A percentile compares a stretch with the other conserved stretches of the same genome.
These are phyloP conservation scores for Cantharis nigra DNA, from an alignment of 2,888 invertebrate species.

Conservation along the genomic window DNA sequence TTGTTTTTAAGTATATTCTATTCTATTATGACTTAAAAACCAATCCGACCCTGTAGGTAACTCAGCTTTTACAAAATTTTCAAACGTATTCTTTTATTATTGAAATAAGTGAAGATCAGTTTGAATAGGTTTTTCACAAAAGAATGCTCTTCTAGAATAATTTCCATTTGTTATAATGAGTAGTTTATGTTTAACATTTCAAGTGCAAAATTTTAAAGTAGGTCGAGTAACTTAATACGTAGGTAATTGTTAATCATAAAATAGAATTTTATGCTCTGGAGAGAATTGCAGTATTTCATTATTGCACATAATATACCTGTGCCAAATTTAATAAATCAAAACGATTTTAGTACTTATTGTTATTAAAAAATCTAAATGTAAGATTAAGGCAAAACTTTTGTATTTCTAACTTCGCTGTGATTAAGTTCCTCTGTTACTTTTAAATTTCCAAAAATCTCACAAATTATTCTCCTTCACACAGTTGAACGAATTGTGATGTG, in stretches of 20 bases:
- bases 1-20: no score
- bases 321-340: no score
- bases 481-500: no score
- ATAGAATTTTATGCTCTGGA: not conserved
- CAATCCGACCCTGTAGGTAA: not conserved
- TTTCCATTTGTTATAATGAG: not conserved
- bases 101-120: not conserved
- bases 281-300: not conserved
- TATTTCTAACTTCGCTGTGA: no score
- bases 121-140: not conserved
- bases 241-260: not conserved
- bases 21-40: no score
- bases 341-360: no score
- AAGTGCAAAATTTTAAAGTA: not conserved
- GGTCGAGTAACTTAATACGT: not conserved
- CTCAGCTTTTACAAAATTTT: not conserved
- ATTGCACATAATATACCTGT: not conserved
- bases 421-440: no score
- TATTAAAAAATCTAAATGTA: no score
- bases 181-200: not conserved
- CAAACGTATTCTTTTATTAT: not conserved
- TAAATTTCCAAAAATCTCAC: no score
- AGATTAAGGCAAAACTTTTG: no score
- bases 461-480: no score
- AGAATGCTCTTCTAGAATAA: not conserved